Conservation (phyloP, 2,888 invertebrate genomes). For the Drosophila algonquin region DNA sequence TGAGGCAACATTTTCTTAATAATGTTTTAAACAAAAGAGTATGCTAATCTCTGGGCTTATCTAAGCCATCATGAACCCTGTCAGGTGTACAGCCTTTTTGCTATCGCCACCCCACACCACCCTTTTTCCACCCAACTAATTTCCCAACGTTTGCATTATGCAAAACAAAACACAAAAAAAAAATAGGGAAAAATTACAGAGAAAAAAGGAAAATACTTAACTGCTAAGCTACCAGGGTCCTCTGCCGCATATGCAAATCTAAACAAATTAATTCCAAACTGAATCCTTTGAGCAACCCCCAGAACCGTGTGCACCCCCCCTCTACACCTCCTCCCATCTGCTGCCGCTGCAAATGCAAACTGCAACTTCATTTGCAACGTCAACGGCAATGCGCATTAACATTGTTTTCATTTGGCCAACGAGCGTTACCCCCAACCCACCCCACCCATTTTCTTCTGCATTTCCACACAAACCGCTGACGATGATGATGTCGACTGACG, state of each 20-base stretch:
- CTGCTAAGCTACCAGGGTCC: slow-evolving; percentile 67
- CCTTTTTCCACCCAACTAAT: slow-evolving; percentile 54
- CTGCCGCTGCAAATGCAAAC: slow-evolving; percentile 46
- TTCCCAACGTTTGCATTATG: slow-evolving; percentile 64
- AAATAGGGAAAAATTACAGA: slow-evolving; percentile 23
- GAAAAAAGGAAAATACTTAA: slow-evolving; percentile 66
- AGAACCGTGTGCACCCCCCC: no score
- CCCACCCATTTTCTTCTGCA: slow-evolving; percentile 44
- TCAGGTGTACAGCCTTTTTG: slow-evolving; percentile 10
- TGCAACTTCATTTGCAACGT: slow-evolving; percentile 79
- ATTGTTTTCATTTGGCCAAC: slow-evolving; percentile 73
- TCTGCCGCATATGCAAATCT: slow-evolving; percentile 76
- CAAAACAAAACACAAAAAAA: slow-evolving; percentile 59
- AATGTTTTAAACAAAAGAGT: slow-evolving; percentile 34
- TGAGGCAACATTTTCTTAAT: neutral
- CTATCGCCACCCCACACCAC: neutral
- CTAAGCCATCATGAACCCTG: slow-evolving; percentile 43
- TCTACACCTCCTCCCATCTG: neutral
- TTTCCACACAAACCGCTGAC: slow-evolving; percentile 75
- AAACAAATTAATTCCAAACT: slow-evolving; percentile 74
- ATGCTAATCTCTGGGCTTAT: slow-evolving; percentile 66
- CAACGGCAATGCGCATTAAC: slow-evolving; percentile 80
- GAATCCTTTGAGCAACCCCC: slow-evolving; percentile 60
- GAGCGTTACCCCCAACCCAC: slow-evolving; percentile 24
- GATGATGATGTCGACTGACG: slow-evolving; percentile 57